phyloP scores from a whole-genome alignment of 2,888 invertebrate genomes.

The Aricia artaxerxes region DNA sequence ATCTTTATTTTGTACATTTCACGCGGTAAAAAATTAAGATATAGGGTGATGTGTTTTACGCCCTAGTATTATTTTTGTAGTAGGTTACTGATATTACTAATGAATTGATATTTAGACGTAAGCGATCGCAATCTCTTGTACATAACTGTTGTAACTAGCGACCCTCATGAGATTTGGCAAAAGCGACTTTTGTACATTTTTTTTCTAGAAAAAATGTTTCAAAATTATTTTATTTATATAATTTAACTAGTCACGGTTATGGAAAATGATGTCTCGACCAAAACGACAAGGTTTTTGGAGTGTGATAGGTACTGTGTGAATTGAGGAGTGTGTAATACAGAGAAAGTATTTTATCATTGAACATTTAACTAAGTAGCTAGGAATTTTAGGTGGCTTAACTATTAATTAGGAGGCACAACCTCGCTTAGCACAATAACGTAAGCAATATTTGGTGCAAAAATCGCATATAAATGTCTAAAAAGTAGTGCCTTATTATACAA shows the following conservation, averaged over 20 bases:
- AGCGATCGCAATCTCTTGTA: conserved; percentile 24
- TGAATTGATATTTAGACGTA: conserved; percentile 20
- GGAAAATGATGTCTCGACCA: conserved; percentile 37
- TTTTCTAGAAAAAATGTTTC: conserved; percentile 49
- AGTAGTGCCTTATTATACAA: conserved; percentile 34
- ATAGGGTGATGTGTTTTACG: conserved; percentile 23
- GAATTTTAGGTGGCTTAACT: neutral
- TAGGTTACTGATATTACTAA: conserved; percentile 30
- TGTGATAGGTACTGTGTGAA: conserved; percentile 20
- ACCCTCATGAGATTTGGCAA: conserved; percentile 49
- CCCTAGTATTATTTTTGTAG: conserved; percentile 27
- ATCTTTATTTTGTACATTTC: neutral
- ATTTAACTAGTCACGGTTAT: conserved; percentile 63
- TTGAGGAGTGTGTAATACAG: conserved; percentile 35
- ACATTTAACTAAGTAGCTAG: conserved; percentile 8
- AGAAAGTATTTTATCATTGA: neutral
- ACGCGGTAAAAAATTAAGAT: conserved; percentile 5
- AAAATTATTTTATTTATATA: conserved; percentile 50
- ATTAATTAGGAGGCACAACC: conserved; percentile 40
- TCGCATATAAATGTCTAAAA: conserved; percentile 14
- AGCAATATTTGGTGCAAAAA: conserved; percentile 35
- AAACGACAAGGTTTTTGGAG: conserved; percentile 9
- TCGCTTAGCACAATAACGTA: conserved; percentile 28
- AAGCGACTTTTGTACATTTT: conserved; percentile 56
- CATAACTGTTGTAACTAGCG: conserved; percentile 34